Conservation (phyloP, 2,113 vertebrate species). For the Dipodomys spectabilis region DNA sequence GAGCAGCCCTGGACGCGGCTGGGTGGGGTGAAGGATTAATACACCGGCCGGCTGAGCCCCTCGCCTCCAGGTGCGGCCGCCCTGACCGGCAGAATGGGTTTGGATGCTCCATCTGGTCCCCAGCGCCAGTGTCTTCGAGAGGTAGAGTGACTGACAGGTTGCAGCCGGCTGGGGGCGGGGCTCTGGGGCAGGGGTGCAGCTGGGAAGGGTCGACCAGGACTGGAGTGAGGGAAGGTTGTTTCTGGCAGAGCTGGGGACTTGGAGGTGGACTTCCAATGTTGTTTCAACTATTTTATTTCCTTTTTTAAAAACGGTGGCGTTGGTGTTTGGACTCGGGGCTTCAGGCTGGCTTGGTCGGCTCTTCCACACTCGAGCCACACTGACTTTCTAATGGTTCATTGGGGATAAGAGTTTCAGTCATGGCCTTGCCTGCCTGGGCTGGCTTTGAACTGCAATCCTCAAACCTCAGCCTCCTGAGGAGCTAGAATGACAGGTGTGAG, state of each 20-base stretch:
- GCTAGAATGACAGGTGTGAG: too few species aligned
- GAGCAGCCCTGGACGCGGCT: neutral
- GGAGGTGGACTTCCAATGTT: neutral
- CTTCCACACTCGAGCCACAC: too few species aligned
- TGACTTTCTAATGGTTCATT: too few species aligned
- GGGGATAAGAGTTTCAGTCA: too few species aligned
- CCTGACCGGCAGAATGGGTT: neutral
- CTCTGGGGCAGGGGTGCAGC: neutral
- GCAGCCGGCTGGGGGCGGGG: neutral
- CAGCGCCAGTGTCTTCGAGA: conserved; percentile 29
- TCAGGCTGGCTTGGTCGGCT: too few species aligned
- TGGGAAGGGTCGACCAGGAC: neutral
- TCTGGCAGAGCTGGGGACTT: neutral
- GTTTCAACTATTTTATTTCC: too few species aligned
- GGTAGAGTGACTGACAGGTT: conserved; percentile 58
- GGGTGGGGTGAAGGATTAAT: conserved; percentile 66
- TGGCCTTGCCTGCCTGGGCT: too few species aligned
- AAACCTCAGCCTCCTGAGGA: too few species aligned
- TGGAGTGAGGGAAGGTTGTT: neutral
- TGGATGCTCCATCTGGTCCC: conserved; percentile 60
- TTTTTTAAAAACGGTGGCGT: too few species aligned
- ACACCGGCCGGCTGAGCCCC: neutral
- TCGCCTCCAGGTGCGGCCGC: neutral
- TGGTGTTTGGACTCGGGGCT: too few species aligned
- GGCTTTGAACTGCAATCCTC: too few species aligned